Evolutionary conservation across 2,113 vertebrate species (phyloP), one percentile per base, ranked within the genome.

Genomic region (Pleuronectes platessa): DNA sequence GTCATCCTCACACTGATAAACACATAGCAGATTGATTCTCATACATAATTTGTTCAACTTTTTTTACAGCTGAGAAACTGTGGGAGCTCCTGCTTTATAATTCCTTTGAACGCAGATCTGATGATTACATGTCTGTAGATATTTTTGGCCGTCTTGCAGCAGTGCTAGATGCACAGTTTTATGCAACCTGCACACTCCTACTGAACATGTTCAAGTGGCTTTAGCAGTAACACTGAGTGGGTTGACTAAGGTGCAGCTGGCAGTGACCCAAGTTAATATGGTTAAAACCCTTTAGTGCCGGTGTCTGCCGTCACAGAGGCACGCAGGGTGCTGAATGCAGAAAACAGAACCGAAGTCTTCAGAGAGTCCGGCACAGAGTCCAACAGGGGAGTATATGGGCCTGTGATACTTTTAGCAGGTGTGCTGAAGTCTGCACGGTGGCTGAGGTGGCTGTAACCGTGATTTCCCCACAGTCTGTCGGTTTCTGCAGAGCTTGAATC

Each of bases 241-340:
- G 76, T 82, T 76, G 85, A 84, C 69, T 82, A 65, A 79, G 78
- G 81, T 76, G 81, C 64, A 74, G 75, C 82, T 91, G 89, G 90
- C 89, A 84, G 58, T 86, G 82, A 85, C 85, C 90, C 87, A 93
- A 81, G 87, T 85, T 90, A 90, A 90, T 91, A 82, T 84, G 85
- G 86, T 89, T 92, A 90, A 90, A 91, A 85, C 80, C 71, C 78
- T 76, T 18, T 40, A 84, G 80, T 64, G 78, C 79, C 82, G 79
- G 67, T 64, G 67, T 85, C 78, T 79, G 78, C 81, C 74, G 71
- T 78, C 51, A 71, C 51, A 15, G 80, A 68, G 71, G 74, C 67
- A 74, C 24, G 69, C 53, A 20, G 68, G 77, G 83, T 77, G 84
- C 82, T 76, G 73, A 88, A 92, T 78, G 79, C 81, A 84, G 74